Conservation (phyloP, 1,140 invertebrate genomes). For the Marisa cornuarietis region DNA sequence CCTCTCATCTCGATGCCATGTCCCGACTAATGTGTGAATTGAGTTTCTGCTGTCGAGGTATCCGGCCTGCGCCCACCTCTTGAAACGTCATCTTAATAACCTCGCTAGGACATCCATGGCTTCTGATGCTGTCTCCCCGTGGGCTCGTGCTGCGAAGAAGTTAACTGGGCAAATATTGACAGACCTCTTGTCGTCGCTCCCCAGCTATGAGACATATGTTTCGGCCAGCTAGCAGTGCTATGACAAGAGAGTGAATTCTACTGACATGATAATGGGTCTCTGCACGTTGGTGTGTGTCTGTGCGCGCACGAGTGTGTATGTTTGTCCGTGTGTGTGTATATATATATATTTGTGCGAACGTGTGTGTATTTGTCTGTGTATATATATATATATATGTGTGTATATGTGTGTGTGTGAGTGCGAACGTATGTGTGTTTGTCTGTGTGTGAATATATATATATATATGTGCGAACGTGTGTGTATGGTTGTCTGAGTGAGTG, state of each 20-base stretch:
- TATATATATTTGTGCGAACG: not conserved
- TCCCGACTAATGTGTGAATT: no score
- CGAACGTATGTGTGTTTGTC: not conserved
- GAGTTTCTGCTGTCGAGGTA: no score
- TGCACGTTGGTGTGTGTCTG: not conserved
- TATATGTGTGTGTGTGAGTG: not conserved
- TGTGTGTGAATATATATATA: not conserved
- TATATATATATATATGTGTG: not conserved
- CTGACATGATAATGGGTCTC: not conserved
- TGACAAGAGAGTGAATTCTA: not conserved
- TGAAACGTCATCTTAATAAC: not conserved
- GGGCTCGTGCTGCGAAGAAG: no score
- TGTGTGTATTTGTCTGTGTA: slow-evolving; percentile 11
- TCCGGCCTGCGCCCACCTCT: not conserved
- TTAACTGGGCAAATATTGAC: no score
- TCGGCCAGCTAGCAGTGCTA: no score
- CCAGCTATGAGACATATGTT: no score
- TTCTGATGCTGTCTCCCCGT: not conserved
- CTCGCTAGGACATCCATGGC: not conserved
- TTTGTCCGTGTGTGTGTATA: no score
- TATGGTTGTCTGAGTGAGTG: slow-evolving; percentile 12
- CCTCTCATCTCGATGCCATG: no score
- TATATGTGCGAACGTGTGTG: slow-evolving; percentile 8
- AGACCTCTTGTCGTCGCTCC: no score
- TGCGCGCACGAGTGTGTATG: not conserved